Base-by-base conservation (phyloP, 2,113 vertebrate species). In the Ellobius talpinus region DNA sequence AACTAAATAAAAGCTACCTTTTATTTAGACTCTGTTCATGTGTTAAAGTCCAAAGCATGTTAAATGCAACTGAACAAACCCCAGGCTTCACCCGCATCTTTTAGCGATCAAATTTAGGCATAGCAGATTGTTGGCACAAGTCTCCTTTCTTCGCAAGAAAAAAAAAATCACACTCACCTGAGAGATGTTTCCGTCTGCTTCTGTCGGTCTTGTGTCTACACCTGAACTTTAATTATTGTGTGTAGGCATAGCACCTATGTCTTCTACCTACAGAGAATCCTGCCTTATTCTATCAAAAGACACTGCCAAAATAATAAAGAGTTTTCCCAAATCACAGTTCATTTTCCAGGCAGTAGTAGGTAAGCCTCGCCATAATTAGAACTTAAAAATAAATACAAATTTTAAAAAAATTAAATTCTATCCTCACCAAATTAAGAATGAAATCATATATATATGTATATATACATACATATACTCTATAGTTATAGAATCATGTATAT, bases 241-340 rank as follows among this genome's bases (percentile, higher is more conserved):
- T n/a, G 39, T 21, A 95, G 76, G 88, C 95, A 90, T 97, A 97
- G 47, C 82, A 96, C 33, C 82, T 79, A 66, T 66, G 89, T 85
- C 96, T 97, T 82, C 88, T 78, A 66, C 0, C 0, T 81, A 85
- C 95, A 91, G 90, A 91, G 87, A 70, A 68, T 65, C 3, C n/a
- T 73, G 96, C 66, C 89, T 97, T 94, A 96, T 93, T 97, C 92
- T 96, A 98, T 95, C 94, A 95, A 98, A 96, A 74, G 66, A 96
- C 36, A 82, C 33, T 93, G 95, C 76, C 97, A 96, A 94, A 97
- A 87, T 65, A 72, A 52, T 47, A 12, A 97, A 97, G 33, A 82
- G 76, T 31, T 87, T 93, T 61, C 31, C 85, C 33, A 65, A 88
- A 65, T 84, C 77, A 97, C 42, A 95, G 36, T 0, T 50, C 63